Evolutionary conservation across 2,888 invertebrate genomes (phyloP), one percentile per base, ranked within the genome.

Genomic region (Dorcus hopei): DNA sequence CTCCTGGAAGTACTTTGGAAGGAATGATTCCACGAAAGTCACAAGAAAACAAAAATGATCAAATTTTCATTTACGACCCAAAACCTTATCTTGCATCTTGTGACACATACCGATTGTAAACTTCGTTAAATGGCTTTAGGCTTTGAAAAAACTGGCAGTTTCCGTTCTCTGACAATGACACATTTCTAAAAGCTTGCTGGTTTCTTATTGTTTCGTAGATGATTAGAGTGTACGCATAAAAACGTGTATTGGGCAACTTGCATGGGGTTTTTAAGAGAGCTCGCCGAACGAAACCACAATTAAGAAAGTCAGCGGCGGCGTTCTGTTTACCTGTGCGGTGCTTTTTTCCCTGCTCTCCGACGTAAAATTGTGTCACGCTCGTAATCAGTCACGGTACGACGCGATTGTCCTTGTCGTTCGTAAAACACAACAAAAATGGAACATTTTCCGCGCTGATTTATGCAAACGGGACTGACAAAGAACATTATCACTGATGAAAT

Each of bases 371-470:
- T 74, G 74, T 74, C 74, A 75, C 68, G 72, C 67, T 65, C 62
- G 72, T 71, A 76, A 75, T 75, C 73, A 71, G 74, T 74, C 68
- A 76, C 74, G 74, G 71, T 72, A 63, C 26, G 26, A 26, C 61
- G 69, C 66, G 71, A 67, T 62, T 69, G 74, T 70, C 74, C 74
- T 75, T 74, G 74, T 61, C 61, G 57, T 33, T 33, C 26, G 26
- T 57, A 45, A 45, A 61, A 61, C 58, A 52, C 58, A 57, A 54
- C 57, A 62, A 65, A 65, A 65, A 61, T 60, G 52, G 59, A 62
- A 61, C 59, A 60, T 57, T 62, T 62, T 64, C 62, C 62, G 58
- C 49, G 52, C 55, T 55, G 55, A 59, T 59, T 52, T 55, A 55
- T 55, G 59, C 55, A 52, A 56, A 52, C 52, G 48, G 54, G 45